These are phyloP conservation scores for Porites australiensis DNA, from an alignment of 64 coral and sea anemone species.

Conservation along the genomic window DNA sequence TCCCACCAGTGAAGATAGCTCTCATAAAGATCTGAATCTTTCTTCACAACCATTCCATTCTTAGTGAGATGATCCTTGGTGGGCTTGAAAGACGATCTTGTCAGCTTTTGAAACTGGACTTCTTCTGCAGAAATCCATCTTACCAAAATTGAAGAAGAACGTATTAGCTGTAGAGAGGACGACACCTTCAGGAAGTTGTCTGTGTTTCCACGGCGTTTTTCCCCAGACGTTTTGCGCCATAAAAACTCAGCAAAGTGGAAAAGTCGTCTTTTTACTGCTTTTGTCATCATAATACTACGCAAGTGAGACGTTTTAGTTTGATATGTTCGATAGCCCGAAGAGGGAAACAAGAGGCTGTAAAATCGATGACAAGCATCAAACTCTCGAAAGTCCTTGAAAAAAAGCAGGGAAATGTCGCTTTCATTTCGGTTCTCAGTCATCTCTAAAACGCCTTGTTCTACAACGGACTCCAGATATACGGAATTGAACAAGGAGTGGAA, in stretches of 20 bases:
- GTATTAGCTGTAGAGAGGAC: conserved; percentile 57
- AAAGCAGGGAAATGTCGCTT: not conserved
- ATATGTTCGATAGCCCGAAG: conserved; percentile 22
- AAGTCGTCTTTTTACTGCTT: conserved; percentile 54
- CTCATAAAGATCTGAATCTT: conserved; percentile 25
- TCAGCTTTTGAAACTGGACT: conserved; percentile 26
- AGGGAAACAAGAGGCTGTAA: conserved; percentile 73
- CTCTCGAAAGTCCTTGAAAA: conserved; percentile 3
- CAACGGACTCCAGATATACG: conserved; percentile 69
- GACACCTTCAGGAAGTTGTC: conserved; percentile 86
- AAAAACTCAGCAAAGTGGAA: conserved; percentile 20
- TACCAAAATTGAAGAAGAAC: not conserved
- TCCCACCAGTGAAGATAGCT: conserved; percentile 76
- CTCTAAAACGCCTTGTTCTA: conserved; percentile 39
- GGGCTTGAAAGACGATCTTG: not conserved
- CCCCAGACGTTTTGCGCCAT: conserved; percentile 41
- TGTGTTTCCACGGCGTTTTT: conserved; percentile 23
- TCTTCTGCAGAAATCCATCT: conserved; percentile 68
- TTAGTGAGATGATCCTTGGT: conserved; percentile 29
- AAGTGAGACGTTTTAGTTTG: not conserved
- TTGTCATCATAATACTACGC: not conserved
- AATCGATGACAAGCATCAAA: conserved; percentile 59
- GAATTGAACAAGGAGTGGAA: conserved; percentile 66
- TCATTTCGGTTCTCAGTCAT: not conserved
- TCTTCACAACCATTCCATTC: conserved; percentile 21